Percentiles rank a stretch among this genome's conserved stretches.
phyloP scores from a whole-genome alignment of 2,888 invertebrate genomes.

The Conomelus anceps region DNA sequence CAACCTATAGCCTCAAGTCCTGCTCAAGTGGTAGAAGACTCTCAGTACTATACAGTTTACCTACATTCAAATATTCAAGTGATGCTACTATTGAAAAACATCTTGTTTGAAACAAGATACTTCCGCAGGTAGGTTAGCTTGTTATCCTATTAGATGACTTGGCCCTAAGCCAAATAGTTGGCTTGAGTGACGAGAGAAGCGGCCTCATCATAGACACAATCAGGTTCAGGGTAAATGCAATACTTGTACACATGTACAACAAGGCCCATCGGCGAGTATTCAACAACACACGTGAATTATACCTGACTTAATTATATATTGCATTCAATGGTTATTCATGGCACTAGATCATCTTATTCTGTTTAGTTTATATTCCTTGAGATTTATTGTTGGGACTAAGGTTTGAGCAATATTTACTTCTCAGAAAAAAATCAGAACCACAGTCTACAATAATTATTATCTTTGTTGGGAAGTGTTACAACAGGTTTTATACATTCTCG shows the following conservation, averaged over 20 bases:
- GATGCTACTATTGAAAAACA: background rate
- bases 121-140: background rate
- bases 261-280: background rate
- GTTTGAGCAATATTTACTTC: background rate
- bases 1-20: background rate
- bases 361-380: background rate
- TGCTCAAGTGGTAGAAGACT: background rate
- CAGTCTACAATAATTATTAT: background rate
- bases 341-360: background rate
- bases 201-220: background rate
- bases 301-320: background rate
- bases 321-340: background rate
- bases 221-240: background rate
- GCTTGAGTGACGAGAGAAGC: background rate
- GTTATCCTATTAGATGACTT: background rate
- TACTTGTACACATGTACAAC: background rate
- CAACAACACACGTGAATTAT: background rate
- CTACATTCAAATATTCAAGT: background rate
- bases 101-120: background rate
- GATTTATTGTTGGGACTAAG: background rate
- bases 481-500: background rate
- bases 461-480: background rate
- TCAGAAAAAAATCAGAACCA: background rate
- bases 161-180: background rate
- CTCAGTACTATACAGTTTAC: too few species aligned